phyloP scores from a whole-genome alignment of 2,888 invertebrate species.

The Chrysolina oricalcia region DNA sequence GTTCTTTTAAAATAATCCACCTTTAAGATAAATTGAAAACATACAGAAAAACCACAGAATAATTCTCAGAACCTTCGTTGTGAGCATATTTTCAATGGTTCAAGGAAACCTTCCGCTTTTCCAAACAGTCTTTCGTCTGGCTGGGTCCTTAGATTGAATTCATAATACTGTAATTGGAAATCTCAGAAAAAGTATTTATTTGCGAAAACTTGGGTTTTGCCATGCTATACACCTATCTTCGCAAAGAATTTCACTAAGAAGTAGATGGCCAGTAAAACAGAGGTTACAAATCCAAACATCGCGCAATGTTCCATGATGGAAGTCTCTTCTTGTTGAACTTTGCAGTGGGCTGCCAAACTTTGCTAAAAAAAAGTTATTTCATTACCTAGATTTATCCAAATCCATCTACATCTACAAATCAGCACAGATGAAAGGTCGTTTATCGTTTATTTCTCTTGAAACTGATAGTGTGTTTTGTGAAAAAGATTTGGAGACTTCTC shows the following conservation, averaged over 20 bases:
- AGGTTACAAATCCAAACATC: conserved; percentile 65
- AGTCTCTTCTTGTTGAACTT: conserved; percentile 68
- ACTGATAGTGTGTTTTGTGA: too few relatives aligned
- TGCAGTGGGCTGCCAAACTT: conserved; percentile 69
- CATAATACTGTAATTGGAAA: background rate
- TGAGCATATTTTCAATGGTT: background rate
- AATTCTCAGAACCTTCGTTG: background rate
- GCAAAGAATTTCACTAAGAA: conserved; percentile 64
- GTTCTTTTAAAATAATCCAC: background rate
- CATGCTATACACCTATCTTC: conserved; percentile 42
- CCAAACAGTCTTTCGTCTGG: background rate
- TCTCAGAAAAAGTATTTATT: background rate
- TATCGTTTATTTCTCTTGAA: too few relatives aligned
- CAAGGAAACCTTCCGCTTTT: background rate
- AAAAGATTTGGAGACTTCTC: too few relatives aligned
- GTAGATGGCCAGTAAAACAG: conserved; percentile 66
- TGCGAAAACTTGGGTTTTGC: background rate
- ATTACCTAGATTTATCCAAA: too few relatives aligned
- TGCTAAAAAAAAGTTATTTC: conserved; percentile 58
- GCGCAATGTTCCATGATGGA: conserved; percentile 67
- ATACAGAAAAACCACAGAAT: background rate
- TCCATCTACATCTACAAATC: too few relatives aligned
- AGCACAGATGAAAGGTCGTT: too few relatives aligned
- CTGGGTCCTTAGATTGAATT: background rate
- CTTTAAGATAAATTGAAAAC: background rate